Evolutionary conservation across 2,888 invertebrate species (phyloP).

Genomic region (Merodon equestris): DNA sequence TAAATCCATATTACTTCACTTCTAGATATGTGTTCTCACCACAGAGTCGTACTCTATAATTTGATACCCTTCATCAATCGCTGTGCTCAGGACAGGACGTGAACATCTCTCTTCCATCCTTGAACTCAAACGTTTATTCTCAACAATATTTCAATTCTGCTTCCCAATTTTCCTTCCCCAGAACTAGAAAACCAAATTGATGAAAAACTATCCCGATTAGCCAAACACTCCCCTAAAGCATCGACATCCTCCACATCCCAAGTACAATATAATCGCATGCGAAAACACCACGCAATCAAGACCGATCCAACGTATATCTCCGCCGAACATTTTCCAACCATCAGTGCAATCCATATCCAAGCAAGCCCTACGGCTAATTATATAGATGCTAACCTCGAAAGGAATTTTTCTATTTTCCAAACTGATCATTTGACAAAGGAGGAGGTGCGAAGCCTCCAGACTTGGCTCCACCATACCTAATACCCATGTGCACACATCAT

Average conservation of each 20-base stretch:
- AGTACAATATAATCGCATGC: background rate
- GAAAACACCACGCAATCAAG: slow-evolving; percentile 2
- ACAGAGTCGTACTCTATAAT: too few relatives aligned
- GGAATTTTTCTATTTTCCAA: slow-evolving; percentile 65
- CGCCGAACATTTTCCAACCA: slow-evolving; percentile 7
- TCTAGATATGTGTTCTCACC: too few relatives aligned
- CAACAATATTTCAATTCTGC: too few relatives aligned
- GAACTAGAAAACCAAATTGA: background rate
- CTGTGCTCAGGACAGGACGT: too few relatives aligned
- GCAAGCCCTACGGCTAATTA: slow-evolving; percentile 54
- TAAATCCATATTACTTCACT: too few relatives aligned
- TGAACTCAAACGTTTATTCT: too few relatives aligned
- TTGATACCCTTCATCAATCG: too few relatives aligned
- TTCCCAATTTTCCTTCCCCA: too few relatives aligned
- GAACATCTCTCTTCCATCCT: too few relatives aligned
- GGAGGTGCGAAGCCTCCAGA: slow-evolving; percentile 59
- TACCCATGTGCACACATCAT: slow-evolving; percentile 13
- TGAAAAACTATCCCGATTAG: too few relatives aligned
- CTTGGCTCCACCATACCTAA: slow-evolving; percentile 41
- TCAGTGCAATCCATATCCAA: slow-evolving; percentile 5
- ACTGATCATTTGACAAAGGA: slow-evolving; percentile 66
- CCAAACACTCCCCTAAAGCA: background rate
- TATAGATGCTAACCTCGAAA: slow-evolving; percentile 58
- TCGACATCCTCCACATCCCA: background rate
- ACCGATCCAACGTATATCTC: background rate